Percentiles rank a stretch among this genome's conserved stretches.
These are phyloP conservation scores for Apoda limacodes DNA, from an alignment of 2,888 invertebrate species.

Conservation along the genomic window DNA sequence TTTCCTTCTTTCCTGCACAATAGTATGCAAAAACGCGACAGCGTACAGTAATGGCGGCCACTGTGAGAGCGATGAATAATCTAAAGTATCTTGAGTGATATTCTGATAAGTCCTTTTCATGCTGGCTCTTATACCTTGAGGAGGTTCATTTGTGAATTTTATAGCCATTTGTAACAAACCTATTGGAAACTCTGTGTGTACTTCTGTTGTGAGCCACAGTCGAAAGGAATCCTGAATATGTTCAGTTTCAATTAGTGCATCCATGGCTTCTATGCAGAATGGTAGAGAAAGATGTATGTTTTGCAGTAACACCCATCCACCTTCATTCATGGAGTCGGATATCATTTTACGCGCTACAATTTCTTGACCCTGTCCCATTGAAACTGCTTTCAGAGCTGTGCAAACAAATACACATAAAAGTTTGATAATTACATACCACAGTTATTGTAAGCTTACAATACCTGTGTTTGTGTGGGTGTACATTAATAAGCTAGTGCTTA, in stretches of 20 bases:
- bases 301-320: slow-evolving; percentile 95
- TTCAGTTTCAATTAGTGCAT: slow-evolving; percentile 87
- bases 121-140: slow-evolving; percentile 92
- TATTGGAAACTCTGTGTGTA: slow-evolving; percentile 93
- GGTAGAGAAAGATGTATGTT: slow-evolving; percentile 96
- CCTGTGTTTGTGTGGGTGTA: too few relatives aligned
- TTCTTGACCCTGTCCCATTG: slow-evolving; percentile 98
- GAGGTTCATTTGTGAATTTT: slow-evolving; percentile 98
- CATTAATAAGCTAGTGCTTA: too few relatives aligned
- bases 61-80: slow-evolving; percentile 90
- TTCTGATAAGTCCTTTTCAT: slow-evolving; percentile 93
- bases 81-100: slow-evolving; percentile 90
- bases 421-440: slow-evolving; percentile 2
- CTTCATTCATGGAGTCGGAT: slow-evolving; percentile 80
- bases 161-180: slow-evolving; percentile 90
- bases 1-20: slow-evolving; percentile 94
- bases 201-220: slow-evolving; percentile 95
- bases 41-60: slow-evolving; percentile 96
- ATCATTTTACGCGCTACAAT: slow-evolving; percentile 86
- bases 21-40: slow-evolving; percentile 94
- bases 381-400: slow-evolving; percentile 84
- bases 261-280: slow-evolving; percentile 93
- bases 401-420: slow-evolving; percentile 19
- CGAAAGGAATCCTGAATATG: slow-evolving; percentile 85
- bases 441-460: too few relatives aligned